Evolutionary conservation across 2,113 vertebrate species (phyloP).

Genomic region (Forbesichthys agassizii): DNA sequence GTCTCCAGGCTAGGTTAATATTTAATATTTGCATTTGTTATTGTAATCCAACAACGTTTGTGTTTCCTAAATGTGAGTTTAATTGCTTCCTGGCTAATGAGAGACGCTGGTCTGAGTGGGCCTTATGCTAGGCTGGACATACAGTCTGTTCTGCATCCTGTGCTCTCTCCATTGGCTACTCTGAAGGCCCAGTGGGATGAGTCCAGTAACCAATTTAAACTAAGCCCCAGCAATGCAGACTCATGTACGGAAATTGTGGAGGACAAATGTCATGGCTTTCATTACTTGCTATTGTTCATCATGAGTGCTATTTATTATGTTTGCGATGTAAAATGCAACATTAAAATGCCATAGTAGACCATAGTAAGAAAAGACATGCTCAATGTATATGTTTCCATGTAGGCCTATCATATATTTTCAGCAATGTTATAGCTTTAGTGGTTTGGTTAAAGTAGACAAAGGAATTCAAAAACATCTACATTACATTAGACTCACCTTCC

Average conservation of each 20-base stretch:
- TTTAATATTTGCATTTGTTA: background rate
- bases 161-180: conserved; percentile 5
- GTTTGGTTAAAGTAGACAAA: too few relatives aligned
- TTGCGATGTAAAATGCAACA: too few relatives aligned
- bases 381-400: too few relatives aligned
- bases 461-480: too few relatives aligned
- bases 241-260: background rate
- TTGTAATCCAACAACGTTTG: background rate
- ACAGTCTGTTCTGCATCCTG: background rate
- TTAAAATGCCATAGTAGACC: too few relatives aligned
- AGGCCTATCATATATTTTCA: too few relatives aligned
- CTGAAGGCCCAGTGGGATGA: background rate
- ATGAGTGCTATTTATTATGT: too few relatives aligned
- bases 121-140: background rate
- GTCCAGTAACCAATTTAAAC: conserved; percentile 3
- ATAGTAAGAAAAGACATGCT: too few relatives aligned
- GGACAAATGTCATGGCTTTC: too few relatives aligned
- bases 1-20: background rate
- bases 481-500: too few relatives aligned
- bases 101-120: background rate
- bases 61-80: background rate
- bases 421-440: too few relatives aligned
- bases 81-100: background rate
- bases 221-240: conserved; percentile 10
- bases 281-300: too few relatives aligned